phyloP scores from a whole-genome alignment of 2,113 vertebrate genomes.

The Conger conger region DNA sequence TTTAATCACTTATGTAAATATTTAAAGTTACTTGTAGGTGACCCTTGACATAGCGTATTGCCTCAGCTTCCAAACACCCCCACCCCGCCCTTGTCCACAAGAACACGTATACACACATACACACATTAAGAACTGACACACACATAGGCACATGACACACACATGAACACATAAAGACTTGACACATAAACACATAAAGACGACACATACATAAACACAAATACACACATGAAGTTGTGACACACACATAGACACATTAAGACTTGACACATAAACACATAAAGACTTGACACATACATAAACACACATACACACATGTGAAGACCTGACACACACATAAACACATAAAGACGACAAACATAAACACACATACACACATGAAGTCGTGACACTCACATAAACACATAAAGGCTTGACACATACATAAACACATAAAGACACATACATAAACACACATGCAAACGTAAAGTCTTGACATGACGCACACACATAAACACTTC shows the following conservation, averaged over 20 bases:
- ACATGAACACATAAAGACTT: neutral
- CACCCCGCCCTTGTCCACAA: constrained; percentile 35
- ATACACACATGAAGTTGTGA: constrained; percentile 33
- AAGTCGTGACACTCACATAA: constrained; percentile 18
- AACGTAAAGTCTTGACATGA: too few relatives aligned
- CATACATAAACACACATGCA: too few relatives aligned
- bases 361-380: too few relatives aligned
- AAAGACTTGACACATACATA: too few relatives aligned
- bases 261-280: constrained; percentile 44
- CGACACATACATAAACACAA: constrained; percentile 56
- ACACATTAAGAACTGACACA: too few relatives aligned
- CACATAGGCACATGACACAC: too few relatives aligned
- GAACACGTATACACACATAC: constrained; percentile 59
- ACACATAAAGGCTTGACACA: constrained; percentile 62
- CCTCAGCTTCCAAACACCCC: constrained; percentile 48
- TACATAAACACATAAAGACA: constrained; percentile 43
- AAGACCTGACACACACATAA: constrained; percentile 60
- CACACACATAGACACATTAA: too few relatives aligned
- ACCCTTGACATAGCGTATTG: constrained; percentile 68
- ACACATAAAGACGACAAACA: too few relatives aligned
- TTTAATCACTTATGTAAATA: constrained; percentile 77
- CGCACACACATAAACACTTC: neutral
- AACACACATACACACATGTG: too few relatives aligned
- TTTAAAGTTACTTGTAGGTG: constrained; percentile 68
- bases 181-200: too few relatives aligned